A percentile compares a stretch with the other conserved stretches of the same genome.
phyloP scores from a whole-genome alignment of 2,888 invertebrate species.

The Limnephilus marmoratus region DNA sequence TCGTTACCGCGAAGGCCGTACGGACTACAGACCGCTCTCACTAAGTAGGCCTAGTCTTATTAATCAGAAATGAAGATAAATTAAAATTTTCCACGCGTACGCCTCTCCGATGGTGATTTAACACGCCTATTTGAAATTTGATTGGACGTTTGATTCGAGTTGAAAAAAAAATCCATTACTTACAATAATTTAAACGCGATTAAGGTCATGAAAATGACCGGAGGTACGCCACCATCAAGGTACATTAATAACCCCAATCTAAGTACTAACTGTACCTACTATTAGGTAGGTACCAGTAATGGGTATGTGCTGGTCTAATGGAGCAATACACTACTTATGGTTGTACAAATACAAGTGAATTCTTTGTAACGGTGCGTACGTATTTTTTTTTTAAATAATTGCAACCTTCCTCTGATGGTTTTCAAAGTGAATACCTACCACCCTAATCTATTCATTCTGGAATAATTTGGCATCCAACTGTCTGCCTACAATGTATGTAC shows the following conservation, averaged over 20 bases:
- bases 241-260: not conserved
- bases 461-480: no score
- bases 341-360: not conserved
- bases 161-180: not conserved
- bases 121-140: not conserved
- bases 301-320: not conserved
- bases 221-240: not conserved
- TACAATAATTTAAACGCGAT: slow-evolving; percentile 2
- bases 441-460: not conserved
- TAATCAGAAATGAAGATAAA: not conserved
- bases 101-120: not conserved
- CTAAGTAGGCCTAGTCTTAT: not conserved
- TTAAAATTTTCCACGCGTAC: not conserved
- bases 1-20: not conserved
- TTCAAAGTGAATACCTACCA: not conserved
- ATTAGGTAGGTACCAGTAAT: not conserved
- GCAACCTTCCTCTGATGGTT: not conserved
- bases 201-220: not conserved
- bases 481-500: no score
- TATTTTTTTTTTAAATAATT: not conserved
- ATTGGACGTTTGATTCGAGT: slow-evolving; percentile 2
- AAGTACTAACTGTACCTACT: not conserved
- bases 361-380: not conserved
- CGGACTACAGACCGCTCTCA: not conserved
- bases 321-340: not conserved